Percentiles rank a stretch among this genome's conserved stretches.
phyloP scores from a whole-genome alignment of 2,113 vertebrate species.

The Tinamus guttatus region DNA sequence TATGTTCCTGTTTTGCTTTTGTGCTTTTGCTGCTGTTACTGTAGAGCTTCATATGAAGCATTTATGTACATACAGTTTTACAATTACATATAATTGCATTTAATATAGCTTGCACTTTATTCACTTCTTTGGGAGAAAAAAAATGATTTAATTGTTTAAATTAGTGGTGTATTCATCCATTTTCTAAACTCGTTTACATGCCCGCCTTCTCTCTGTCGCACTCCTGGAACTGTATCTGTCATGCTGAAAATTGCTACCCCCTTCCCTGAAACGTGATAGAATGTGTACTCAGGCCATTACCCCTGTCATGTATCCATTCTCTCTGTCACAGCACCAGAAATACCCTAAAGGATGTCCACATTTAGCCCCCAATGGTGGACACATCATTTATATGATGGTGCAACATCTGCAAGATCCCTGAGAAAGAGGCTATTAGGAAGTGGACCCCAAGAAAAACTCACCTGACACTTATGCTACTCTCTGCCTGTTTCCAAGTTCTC shows the following conservation, averaged over 20 bases:
- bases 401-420: neutral
- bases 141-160: neutral
- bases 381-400: neutral
- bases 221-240: neutral
- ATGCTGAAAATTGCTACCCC: too few relatives aligned
- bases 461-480: neutral
- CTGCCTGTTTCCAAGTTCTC: neutral
- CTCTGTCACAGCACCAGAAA: neutral
- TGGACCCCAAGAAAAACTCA: neutral
- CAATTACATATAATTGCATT: neutral
- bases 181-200: neutral
- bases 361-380: neutral
- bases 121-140: neutral
- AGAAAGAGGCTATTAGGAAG: neutral
- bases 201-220: neutral
- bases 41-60: neutral
- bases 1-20: neutral
- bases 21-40: neutral
- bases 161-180: neutral
- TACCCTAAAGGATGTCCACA: rapidly evolving
- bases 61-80: too few relatives aligned
- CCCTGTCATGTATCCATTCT: neutral
- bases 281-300: too few relatives aligned
- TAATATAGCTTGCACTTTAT: neutral
- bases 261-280: too few relatives aligned